Evolutionary conservation across 2,888 invertebrate species (phyloP).

Genomic region (Macrophya annulata): DNA sequence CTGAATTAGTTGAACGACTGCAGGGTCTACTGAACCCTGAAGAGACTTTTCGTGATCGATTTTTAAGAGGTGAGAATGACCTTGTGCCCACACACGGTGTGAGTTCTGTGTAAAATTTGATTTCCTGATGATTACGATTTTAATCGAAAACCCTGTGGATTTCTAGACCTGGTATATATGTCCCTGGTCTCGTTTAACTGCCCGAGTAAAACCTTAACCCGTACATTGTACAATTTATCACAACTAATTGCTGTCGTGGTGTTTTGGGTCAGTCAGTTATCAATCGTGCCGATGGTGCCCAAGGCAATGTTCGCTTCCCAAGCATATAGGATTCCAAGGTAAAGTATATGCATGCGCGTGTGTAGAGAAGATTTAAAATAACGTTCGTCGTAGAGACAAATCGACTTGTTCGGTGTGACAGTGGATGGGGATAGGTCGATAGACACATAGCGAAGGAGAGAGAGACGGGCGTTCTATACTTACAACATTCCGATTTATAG

Average conservation of each 20-base stretch:
- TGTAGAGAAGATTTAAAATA: neutral
- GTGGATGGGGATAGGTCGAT: neutral
- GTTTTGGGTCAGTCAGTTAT: conserved; percentile 49
- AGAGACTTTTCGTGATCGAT: neutral
- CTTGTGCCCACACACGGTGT: conserved; percentile 20
- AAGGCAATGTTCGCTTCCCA: conserved; percentile 26
- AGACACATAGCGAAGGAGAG: conserved; percentile 1
- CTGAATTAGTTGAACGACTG: neutral
- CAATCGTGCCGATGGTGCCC: conserved; percentile 33
- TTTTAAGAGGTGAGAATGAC: neutral
- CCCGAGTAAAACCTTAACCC: conserved; percentile 27
- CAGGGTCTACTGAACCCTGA: neutral
- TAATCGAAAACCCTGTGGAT: neutral
- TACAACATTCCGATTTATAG: conserved; percentile 45
- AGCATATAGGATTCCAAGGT: conserved; percentile 41
- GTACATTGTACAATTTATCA: conserved; percentile 42
- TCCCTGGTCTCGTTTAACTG: conserved; percentile 50
- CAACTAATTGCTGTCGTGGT: conserved; percentile 46
- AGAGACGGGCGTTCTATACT: neutral
- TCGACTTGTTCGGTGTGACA: conserved; percentile 29
- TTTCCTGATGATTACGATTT: conserved; percentile 29
- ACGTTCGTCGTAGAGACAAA: conserved; percentile 45
- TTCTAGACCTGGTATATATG: neutral
- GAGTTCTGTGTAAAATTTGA: neutral
- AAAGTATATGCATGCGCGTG: conserved; percentile 21